Evolutionary conservation across 2,888 invertebrate species (phyloP).

Genomic region (Marasmarcha lunaedactyla): DNA sequence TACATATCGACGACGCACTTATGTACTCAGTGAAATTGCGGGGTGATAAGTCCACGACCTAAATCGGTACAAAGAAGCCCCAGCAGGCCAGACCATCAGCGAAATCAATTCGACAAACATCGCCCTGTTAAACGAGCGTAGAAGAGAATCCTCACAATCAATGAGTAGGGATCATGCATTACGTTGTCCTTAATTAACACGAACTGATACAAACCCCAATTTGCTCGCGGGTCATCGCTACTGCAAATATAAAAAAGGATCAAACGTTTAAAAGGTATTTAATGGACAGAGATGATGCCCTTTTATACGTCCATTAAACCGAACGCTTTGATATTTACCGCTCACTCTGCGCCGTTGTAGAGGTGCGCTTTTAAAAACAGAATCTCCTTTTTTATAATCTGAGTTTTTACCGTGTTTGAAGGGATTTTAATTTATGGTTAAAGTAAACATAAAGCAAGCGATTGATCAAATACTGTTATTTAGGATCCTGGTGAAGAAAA

Average conservation of each 20-base stretch:
- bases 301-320: slow-evolving; percentile 64
- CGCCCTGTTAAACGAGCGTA: too few species aligned
- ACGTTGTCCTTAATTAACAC: slow-evolving; percentile 42
- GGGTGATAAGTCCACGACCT: too few species aligned
- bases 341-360: slow-evolving; percentile 30
- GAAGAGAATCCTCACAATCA: too few species aligned
- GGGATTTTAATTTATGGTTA: slow-evolving; percentile 25
- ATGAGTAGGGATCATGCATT: too few species aligned
- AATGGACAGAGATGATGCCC: slow-evolving; percentile 64
- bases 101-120: too few species aligned
- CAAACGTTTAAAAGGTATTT: slow-evolving; percentile 69
- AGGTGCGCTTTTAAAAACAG: slow-evolving; percentile 45
- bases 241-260: slow-evolving; percentile 66
- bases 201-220: slow-evolving; percentile 34
- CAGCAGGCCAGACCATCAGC: background rate
- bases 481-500: too few species aligned
- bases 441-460: slow-evolving; percentile 4
- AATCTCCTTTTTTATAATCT: slow-evolving; percentile 30
- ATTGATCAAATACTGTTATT: too few species aligned
- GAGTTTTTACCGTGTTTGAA: slow-evolving; percentile 43
- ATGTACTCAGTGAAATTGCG: too few species aligned
- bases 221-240: slow-evolving; percentile 52
- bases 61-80: background rate
- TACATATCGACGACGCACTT: too few species aligned
- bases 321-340: slow-evolving; percentile 59